Evolutionary conservation across 2,113 vertebrate genomes (phyloP).

Genomic region (Eolophus roseicapilla): DNA sequence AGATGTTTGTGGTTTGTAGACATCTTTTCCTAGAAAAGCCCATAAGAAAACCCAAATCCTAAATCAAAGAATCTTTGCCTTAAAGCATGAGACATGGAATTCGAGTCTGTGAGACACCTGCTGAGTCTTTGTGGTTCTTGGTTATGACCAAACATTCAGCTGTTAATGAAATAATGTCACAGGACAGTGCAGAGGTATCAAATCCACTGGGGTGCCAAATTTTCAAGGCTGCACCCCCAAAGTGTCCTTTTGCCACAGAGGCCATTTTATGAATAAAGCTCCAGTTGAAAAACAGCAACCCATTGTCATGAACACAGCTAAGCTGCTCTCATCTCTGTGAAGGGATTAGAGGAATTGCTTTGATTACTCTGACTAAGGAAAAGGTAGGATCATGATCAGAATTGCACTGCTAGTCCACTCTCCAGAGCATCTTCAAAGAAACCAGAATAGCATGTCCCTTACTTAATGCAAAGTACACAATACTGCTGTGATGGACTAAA

Average conservation of each 20-base stretch:
- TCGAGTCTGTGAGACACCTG: not conserved
- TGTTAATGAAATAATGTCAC: not conserved
- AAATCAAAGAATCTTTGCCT: not conserved
- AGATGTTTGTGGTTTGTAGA: not conserved
- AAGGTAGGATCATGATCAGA: not conserved
- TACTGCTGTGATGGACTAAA: not conserved
- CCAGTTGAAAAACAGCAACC: not conserved
- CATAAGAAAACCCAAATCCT: not conserved
- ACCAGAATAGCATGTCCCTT: not conserved
- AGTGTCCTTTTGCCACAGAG: not conserved
- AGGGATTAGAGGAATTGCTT: constrained; percentile 44
- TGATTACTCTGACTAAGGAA: constrained; percentile 32
- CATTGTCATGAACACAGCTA: not conserved
- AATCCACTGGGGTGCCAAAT: not conserved
- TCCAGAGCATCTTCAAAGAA: constrained; percentile 25
- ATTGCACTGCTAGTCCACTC: not conserved
- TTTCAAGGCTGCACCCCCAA: not conserved
- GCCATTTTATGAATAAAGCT: not conserved
- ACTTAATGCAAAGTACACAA: constrained; percentile 7
- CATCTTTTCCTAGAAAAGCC: not conserved
- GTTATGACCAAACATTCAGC: not conserved
- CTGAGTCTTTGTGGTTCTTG: not conserved
- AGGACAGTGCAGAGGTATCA: not conserved
- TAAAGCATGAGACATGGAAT: not conserved
- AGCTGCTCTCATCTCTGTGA: not conserved